Conservation (phyloP, 2,113 vertebrate genomes). For the Lagopus leucura region DNA sequence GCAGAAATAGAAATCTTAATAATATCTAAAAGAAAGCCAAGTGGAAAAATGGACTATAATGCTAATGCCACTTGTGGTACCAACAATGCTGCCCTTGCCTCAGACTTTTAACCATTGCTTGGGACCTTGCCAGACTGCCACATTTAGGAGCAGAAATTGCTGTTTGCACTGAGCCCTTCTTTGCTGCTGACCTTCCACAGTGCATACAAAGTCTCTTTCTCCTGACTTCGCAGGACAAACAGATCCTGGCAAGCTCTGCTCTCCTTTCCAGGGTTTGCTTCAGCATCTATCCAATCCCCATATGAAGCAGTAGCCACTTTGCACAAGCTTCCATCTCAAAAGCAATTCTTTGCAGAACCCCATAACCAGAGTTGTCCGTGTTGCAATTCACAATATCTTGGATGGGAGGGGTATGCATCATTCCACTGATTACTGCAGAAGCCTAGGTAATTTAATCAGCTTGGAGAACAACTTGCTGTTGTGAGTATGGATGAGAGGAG, state of each 20-base stretch:
- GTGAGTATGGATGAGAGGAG: neutral
- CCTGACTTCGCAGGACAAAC: neutral
- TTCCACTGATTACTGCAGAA: neutral
- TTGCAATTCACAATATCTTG: neutral
- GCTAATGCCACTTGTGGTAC: no score
- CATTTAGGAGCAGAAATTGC: neutral
- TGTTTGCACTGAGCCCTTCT: neutral
- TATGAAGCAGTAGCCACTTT: neutral
- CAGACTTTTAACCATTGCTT: neutral
- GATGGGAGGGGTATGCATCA: neutral
- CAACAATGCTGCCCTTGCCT: neutral
- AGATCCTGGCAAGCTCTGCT: neutral
- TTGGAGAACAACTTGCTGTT: neutral
- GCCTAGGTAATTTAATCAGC: neutral
- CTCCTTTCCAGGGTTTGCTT: neutral
- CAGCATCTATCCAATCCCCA: neutral
- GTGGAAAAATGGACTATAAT: neutral
- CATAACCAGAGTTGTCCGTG: no score
- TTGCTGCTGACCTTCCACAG: neutral
- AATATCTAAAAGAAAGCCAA: neutral
- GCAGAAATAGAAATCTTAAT: no score
- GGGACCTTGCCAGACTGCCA: neutral
- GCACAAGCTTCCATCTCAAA: no score
- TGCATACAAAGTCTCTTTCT: neutral
- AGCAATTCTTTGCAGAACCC: neutral